Evolutionary conservation across 2,113 vertebrate species (phyloP).

Genomic region (Mohoua ochrocephala): DNA sequence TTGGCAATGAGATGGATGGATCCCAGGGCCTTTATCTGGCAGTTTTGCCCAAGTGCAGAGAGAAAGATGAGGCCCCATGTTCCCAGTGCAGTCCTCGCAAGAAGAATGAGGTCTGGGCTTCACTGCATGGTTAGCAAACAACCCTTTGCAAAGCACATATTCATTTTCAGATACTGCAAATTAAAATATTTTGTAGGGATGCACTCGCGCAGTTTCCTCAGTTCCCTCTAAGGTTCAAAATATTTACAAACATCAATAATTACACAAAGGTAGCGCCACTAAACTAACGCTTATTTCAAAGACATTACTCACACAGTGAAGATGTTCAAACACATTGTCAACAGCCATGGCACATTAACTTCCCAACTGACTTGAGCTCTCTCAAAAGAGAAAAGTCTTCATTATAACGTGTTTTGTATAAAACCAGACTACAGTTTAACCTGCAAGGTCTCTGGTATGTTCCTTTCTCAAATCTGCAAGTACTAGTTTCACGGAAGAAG

Average conservation of each 20-base stretch:
- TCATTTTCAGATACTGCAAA: not conserved
- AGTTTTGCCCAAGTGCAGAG: not conserved
- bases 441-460: not conserved
- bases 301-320: not conserved
- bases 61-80: not conserved
- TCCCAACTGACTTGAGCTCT: not conserved
- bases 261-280: not conserved
- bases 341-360: not conserved
- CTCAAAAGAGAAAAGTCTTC: not conserved
- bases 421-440: not conserved
- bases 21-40: not conserved
- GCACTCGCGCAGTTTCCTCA: not conserved
- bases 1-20: not conserved
- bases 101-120: not conserved
- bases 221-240: not conserved
- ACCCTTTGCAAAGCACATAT: not conserved
- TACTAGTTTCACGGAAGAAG: not conserved
- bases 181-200: not conserved
- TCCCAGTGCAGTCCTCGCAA: not conserved
- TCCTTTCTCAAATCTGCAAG: slow-evolving; percentile 4
- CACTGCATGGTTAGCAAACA: not conserved
- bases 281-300: not conserved
- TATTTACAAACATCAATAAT: not conserved
- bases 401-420: not conserved
- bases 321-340: not conserved